Evolutionary conservation across 2,797 vertebrate genomes (phyloP), one percentile per base, ranked within the genome.

Genomic region (Prionace glauca): DNA sequence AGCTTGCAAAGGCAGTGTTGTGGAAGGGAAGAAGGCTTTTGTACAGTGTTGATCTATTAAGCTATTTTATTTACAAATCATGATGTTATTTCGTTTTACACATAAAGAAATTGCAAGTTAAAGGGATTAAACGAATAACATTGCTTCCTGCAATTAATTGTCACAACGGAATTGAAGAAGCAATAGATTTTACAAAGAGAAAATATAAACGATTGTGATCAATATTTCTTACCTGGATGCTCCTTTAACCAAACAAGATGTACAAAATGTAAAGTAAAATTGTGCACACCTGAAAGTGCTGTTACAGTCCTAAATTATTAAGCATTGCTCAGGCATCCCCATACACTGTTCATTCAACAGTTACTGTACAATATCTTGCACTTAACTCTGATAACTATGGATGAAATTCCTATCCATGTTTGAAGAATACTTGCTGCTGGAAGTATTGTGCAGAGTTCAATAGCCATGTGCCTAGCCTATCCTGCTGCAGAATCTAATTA

Each of bases 81-180:
- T 62, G 29, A 65, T 18, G 36, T 69, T 67, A 92, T 92, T 67
- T 92, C 69, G 32, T 11, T 92, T 41, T 67, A 20, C 41, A 36
- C 62, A 5, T 88, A 29, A 84, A 56, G 26, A 77, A 72, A 11
- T 50, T 20, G 18, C 1, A 56, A 69, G 26, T 32, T 32, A 77
- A 74, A 95, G 18, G 74, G 56, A 26, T 94, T 67, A 45, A 60
- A 36, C n/a, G n/a, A n/a, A 36, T 92, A 92, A 67, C 67, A 36
- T 65, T 93, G 62, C 65, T 65, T 69, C 90, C 65, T 56, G 18
- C n/a, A 67, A 71, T 71, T 94, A 94, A 69, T 94, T 94, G 41
- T 41, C 32, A 94, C 26, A 29, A 1, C 62, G 10, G 2, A 71
- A 50, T 41, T 45, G 22, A 94, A 94, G 65, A 69, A 94, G 8